Evolutionary conservation across 2,113 vertebrate species (phyloP).

Genomic region (Tiliqua scincoides): DNA sequence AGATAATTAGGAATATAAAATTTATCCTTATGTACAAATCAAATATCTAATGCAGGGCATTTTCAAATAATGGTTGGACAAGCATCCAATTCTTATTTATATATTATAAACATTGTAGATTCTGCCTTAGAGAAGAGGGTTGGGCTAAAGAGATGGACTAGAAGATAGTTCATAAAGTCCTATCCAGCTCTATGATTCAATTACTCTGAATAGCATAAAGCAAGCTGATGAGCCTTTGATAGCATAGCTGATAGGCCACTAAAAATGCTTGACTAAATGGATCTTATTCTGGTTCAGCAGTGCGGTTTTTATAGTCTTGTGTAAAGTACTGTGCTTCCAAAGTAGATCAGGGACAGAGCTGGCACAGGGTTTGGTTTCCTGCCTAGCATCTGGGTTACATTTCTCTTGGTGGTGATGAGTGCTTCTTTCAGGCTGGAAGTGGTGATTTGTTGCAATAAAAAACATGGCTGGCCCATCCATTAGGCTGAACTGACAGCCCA

Average conservation of each 20-base stretch:
- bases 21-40: too few relatives aligned
- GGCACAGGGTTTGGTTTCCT: neutral
- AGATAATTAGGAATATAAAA: too few relatives aligned
- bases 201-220: neutral
- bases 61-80: too few relatives aligned
- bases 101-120: neutral
- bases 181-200: neutral
- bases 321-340: neutral
- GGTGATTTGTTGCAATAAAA: too few relatives aligned
- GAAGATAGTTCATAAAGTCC: neutral
- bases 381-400: neutral
- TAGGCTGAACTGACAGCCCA: too few relatives aligned
- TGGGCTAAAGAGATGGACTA: neutral
- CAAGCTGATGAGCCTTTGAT: neutral
- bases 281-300: neutral
- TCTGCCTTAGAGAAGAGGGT: neutral
- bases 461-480: too few relatives aligned
- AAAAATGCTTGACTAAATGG: neutral
- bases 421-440: neutral
- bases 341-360: neutral
- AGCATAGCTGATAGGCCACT: neutral
- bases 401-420: neutral
- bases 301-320: neutral
- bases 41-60: too few relatives aligned
- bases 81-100: too few relatives aligned